phyloP scores from a whole-genome alignment of 2,888 invertebrate species.

The Polymixis flavicincta region DNA sequence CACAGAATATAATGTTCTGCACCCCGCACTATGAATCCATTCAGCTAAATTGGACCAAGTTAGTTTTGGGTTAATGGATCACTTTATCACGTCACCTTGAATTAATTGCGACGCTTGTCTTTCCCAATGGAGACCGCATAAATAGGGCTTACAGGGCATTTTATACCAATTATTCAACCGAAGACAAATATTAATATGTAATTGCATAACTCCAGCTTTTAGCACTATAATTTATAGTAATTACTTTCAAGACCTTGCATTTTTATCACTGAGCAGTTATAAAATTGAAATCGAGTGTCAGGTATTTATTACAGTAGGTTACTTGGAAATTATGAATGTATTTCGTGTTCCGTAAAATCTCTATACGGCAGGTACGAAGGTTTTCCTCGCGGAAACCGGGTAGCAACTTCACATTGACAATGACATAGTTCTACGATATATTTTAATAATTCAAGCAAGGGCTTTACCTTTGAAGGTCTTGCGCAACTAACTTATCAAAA shows the following conservation, averaged over 20 bases:
- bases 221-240: constrained; percentile 38
- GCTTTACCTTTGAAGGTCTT: constrained; percentile 53
- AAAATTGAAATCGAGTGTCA: constrained; percentile 31
- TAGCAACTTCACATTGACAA: constrained; percentile 65
- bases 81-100: constrained; percentile 59
- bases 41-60: constrained; percentile 39
- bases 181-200: constrained; percentile 54
- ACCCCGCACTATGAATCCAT: constrained; percentile 30
- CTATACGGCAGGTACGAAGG: constrained; percentile 75
- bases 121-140: constrained; percentile 30
- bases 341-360: constrained; percentile 70
- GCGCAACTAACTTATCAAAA: constrained; percentile 53
- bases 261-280: constrained; percentile 44
- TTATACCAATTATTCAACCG: constrained; percentile 46
- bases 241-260: constrained; percentile 65
- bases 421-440: constrained; percentile 68
- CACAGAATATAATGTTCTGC: not conserved
- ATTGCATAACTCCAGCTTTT: constrained; percentile 51
- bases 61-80: constrained; percentile 52
- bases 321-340: constrained; percentile 42
- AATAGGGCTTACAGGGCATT: constrained; percentile 33
- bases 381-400: constrained; percentile 77
- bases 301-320: constrained; percentile 47
- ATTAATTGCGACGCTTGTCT: constrained; percentile 39
- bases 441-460: constrained; percentile 60